These are phyloP conservation scores for Idaea biselata DNA, from an alignment of 2,888 invertebrate genomes.

Conservation along the genomic window DNA sequence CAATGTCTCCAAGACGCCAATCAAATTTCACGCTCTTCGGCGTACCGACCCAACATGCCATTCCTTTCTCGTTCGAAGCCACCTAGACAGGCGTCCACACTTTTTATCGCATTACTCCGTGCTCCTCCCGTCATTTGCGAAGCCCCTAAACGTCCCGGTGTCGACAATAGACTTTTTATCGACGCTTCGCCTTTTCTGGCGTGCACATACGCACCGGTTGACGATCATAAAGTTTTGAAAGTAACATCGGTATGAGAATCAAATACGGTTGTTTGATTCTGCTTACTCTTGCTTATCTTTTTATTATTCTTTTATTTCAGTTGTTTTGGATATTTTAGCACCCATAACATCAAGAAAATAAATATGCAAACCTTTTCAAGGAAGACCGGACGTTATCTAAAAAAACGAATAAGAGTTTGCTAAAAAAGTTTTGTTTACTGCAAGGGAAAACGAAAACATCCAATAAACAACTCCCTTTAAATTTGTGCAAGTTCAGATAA, in stretches of 20 bases:
- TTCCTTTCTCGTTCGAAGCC: slow-evolving; percentile 50
- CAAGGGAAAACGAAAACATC: slow-evolving; percentile 8
- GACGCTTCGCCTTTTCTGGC: slow-evolving; percentile 56
- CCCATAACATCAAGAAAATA: not conserved
- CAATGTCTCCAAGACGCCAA: slow-evolving; percentile 49
- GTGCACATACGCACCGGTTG: slow-evolving; percentile 63
- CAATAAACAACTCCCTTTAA: slow-evolving; percentile 29
- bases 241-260: not conserved
- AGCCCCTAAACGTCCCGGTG: slow-evolving; percentile 59
- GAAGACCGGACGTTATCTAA: not conserved
- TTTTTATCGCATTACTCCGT: slow-evolving; percentile 67
- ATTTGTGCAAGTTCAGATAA: slow-evolving; percentile 41
- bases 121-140: slow-evolving; percentile 65
- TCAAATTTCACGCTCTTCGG: slow-evolving; percentile 62
- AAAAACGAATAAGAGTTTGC: not conserved
- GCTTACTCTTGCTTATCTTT: not conserved
- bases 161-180: slow-evolving; percentile 70
- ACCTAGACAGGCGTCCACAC: slow-evolving; percentile 49
- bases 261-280: not conserved
- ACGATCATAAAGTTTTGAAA: slow-evolving; percentile 59
- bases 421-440: not conserved
- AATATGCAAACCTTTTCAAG: not conserved
- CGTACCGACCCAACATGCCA: slow-evolving; percentile 46
- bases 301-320: not conserved
- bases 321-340: not conserved